Conservation (phyloP, 2,888 invertebrate species). For the Pomacea canaliculata region DNA sequence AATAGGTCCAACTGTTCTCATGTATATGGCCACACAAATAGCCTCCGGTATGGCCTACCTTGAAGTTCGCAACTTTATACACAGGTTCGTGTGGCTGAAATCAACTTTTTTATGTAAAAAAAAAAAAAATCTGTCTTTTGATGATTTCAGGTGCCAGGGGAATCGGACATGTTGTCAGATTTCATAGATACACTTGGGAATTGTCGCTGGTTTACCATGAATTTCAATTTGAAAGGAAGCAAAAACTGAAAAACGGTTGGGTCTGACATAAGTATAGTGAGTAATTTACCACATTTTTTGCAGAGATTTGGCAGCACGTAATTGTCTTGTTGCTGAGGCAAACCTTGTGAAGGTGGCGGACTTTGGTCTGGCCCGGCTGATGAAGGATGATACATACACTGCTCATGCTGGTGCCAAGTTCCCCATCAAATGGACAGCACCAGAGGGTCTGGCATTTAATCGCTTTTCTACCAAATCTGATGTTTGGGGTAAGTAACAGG, state of each 20-base stretch:
- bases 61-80: constrained; percentile 93
- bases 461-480: constrained; percentile 92
- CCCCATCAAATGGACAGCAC: constrained; percentile 99
- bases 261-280: too few relatives aligned
- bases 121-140: not conserved
- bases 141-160: not conserved
- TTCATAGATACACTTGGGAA: too few relatives aligned
- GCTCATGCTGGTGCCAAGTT: constrained; percentile 99
- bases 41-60: constrained; percentile 99
- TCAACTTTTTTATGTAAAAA: not conserved
- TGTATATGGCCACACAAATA: constrained; percentile 99
- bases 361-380: constrained; percentile 95
- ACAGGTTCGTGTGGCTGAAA: constrained; percentile 52
- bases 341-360: constrained; percentile 99
- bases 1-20: constrained; percentile 93
- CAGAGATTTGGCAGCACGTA: constrained; percentile 98
- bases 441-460: constrained; percentile 98
- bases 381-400: constrained; percentile 99
- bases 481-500: constrained; percentile 71
- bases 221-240: too few relatives aligned
- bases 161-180: too few relatives aligned
- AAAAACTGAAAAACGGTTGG: too few relatives aligned
- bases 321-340: constrained; percentile 97
- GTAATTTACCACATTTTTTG: constrained; percentile 31
- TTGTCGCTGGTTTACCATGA: too few relatives aligned